Evolutionary conservation across 1,140 invertebrate species (phyloP).

Genomic region (Zaprionus taronus): DNA sequence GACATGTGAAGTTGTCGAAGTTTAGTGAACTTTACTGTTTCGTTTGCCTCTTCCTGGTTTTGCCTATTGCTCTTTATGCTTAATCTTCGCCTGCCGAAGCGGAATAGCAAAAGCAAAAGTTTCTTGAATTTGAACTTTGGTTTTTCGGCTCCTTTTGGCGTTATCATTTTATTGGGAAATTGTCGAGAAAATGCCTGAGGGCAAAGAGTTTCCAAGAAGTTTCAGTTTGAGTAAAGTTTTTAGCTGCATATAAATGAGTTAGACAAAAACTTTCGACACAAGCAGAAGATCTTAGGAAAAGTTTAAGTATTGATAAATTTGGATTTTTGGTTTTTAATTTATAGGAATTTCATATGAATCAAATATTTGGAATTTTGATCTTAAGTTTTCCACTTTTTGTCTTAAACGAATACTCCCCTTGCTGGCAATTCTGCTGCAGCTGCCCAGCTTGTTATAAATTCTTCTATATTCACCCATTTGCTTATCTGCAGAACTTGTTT

Average conservation of each 20-base stretch:
- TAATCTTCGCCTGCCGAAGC: conserved; percentile 29
- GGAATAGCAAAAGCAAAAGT: conserved; percentile 71
- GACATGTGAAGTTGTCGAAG: conserved; percentile 81
- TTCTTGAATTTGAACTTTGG: conserved; percentile 44
- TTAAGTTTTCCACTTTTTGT: conserved; percentile 31
- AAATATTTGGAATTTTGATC: not conserved
- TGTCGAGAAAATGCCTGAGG: not conserved
- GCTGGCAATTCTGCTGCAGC: not conserved
- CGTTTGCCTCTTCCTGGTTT: conserved; percentile 37
- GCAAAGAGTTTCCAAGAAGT: conserved; percentile 28
- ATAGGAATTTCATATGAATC: not conserved
- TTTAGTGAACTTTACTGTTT: conserved; percentile 73
- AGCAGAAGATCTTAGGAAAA: not conserved
- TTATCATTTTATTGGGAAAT: conserved; percentile 27
- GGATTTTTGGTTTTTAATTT: not conserved
- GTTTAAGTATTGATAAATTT: not conserved
- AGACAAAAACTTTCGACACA: not conserved
- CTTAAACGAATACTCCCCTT: not conserved
- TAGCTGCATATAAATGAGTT: not conserved
- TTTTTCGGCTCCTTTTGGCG: conserved; percentile 4
- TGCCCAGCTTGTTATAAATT: not conserved
- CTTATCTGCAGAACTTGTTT: conserved; percentile 41
- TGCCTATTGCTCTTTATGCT: conserved; percentile 7
- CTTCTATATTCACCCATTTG: conserved; percentile 4
- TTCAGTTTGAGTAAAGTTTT: conserved; percentile 7